Evolutionary conservation across 2,888 invertebrate genomes (phyloP), one percentile per base, ranked within the genome.

Genomic region (Dasypolia templi): DNA sequence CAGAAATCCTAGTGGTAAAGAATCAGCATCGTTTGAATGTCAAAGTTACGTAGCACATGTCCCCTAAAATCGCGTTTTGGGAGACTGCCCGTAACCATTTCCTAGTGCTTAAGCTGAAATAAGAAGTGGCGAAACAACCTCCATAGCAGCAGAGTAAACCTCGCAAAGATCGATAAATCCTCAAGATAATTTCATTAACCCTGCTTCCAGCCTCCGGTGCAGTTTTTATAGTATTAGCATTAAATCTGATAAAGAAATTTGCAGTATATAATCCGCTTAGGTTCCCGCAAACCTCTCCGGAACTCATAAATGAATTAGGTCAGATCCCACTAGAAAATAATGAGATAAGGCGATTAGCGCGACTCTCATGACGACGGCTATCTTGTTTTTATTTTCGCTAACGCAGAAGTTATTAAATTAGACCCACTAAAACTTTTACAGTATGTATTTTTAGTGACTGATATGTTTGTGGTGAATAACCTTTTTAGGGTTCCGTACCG

Each of bases 231-330:
- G 46, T 11, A 14, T 56, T 66, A 81, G 22, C 56, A 46, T 62
- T 44, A 61, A 49, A 59, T 71, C 64, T 67, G 49, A 58, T 58
- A 55, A 70, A 46, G 32, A 68, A 58, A 75, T 76, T 72, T 66
- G 49, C 55, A 49, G 49, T 19, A 56, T 75, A 72, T 72, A 79
- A 86, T 79, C 69, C 46, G 19, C 1, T 86, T 64, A 71, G 71
- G 35, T 72, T 62, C 26, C 61, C 29, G 39, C 75, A 66, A 62
- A 65, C 66, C 70, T 51, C 61, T 79, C 73, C 63, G 70, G 42
- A 72, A 66, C 63, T 77, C 82, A 42, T 75, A 86, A 78, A 70
- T 72, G 62, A 87, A 86, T 86, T 84, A 86, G 86, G 84, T 86
- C 78, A 86, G 73, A 63, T 77, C 75, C 84, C 82, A 82, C 73